Percentiles rank a stretch among this genome's conserved stretches.
phyloP scores from a whole-genome alignment of 2,113 vertebrate species.

The Stigmatopora argus region DNA sequence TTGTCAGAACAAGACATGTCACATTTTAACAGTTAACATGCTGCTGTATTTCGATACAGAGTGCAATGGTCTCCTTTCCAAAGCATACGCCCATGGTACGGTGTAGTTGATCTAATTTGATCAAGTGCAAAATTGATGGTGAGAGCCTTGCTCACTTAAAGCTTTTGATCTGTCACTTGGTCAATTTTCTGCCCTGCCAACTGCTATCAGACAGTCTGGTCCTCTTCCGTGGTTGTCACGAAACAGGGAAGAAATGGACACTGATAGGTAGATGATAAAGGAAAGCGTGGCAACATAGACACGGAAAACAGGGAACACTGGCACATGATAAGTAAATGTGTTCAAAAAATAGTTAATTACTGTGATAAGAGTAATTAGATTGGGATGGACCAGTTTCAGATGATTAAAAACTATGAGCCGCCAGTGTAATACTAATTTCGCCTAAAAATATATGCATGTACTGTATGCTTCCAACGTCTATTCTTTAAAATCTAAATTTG shows the following conservation, averaged over 20 bases:
- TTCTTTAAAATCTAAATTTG: not conserved
- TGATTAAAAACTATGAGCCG: too few species aligned
- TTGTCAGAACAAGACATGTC: not conserved
- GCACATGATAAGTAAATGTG: not conserved
- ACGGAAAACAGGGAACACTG: not conserved
- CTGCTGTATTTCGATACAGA: not conserved
- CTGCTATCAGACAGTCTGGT: conserved; percentile 52
- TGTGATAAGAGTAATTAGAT: too few species aligned
- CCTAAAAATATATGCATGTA: too few species aligned
- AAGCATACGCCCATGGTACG: conserved; percentile 9
- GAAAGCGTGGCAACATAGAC: conserved; percentile 21
- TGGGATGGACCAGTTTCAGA: too few species aligned
- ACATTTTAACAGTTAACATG: not conserved
- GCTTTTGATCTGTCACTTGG: conserved; percentile 54
- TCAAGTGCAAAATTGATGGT: conserved; percentile 39
- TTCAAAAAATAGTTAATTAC: not conserved
- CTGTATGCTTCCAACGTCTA: not conserved
- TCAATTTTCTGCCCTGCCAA: conserved; percentile 62
- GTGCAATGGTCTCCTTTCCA: conserved; percentile 5
- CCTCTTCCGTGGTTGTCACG: conserved; percentile 31
- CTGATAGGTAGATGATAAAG: conserved; percentile 14
- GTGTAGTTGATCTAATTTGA: conserved; percentile 32
- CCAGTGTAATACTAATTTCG: too few species aligned
- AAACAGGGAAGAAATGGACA: conserved; percentile 25
- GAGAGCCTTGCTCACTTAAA: conserved; percentile 19